Evolutionary conservation across 2,797 vertebrate genomes (phyloP).

Genomic region (Delichon dasypus): DNA sequence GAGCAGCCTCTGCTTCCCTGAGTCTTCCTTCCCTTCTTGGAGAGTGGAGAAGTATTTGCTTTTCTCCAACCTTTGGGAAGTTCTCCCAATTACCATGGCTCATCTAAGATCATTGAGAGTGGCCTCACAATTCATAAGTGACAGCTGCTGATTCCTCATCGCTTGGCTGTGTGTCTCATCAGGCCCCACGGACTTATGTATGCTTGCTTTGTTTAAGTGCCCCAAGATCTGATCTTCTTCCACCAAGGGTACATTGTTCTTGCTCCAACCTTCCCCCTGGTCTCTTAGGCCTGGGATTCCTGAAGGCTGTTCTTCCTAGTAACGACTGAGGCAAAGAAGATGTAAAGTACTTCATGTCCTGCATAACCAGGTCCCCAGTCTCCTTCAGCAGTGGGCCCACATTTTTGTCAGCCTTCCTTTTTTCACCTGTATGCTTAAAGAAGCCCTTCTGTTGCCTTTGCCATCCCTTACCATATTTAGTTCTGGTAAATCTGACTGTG

Average conservation of each 20-base stretch:
- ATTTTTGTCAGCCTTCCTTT: background rate
- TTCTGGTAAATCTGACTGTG: background rate
- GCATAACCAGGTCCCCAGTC: rapidly evolving
- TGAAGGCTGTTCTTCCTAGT: background rate
- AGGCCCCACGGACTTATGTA: rapidly evolving
- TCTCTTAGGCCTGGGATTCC: background rate
- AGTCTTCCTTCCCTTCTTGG: background rate
- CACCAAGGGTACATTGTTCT: background rate
- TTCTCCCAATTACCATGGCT: background rate
- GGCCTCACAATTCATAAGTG: background rate
- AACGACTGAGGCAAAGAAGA: background rate
- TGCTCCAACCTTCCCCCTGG: background rate
- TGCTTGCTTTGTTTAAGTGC: background rate
- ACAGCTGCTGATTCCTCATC: background rate
- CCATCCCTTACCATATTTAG: background rate
- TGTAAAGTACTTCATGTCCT: background rate
- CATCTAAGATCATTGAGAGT: background rate
- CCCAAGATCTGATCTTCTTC: background rate
- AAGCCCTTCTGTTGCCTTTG: background rate
- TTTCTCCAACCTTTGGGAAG: background rate
- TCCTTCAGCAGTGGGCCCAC: background rate
- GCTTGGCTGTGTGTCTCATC: background rate
- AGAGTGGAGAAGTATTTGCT: background rate
- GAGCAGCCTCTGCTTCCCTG: background rate
- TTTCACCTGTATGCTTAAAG: background rate